phyloP scores from a whole-genome alignment of 2,113 vertebrate species.

The Xenopus borealis region DNA sequence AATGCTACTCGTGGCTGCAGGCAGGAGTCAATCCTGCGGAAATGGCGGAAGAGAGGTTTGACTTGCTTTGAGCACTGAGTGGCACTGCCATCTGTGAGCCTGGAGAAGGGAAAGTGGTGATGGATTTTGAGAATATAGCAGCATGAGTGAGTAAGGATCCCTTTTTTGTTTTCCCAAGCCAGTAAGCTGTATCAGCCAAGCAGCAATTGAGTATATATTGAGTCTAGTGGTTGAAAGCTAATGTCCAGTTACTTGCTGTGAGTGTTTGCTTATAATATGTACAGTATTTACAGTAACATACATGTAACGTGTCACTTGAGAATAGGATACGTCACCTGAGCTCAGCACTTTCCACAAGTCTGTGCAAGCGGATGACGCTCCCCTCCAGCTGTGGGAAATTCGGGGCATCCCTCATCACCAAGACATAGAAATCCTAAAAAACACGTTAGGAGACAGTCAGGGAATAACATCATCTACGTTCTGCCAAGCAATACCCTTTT shows the following conservation, averaged over 20 bases:
- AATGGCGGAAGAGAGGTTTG: constrained; percentile 91
- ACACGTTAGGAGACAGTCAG: neutral
- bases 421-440: constrained; percentile 80
- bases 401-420: constrained; percentile 82
- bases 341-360: constrained; percentile 72
- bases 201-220: too few relatives aligned
- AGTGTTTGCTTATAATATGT: too few relatives aligned
- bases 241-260: too few relatives aligned
- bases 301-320: too few relatives aligned
- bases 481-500: too few relatives aligned
- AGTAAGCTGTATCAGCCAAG: too few relatives aligned
- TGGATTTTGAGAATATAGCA: too few relatives aligned
- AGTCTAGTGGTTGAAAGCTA: too few relatives aligned
- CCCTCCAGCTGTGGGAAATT: constrained; percentile 84
- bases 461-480: neutral
- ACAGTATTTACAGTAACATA: too few relatives aligned
- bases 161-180: too few relatives aligned
- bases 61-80: constrained; percentile 81
- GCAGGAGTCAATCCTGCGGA: constrained; percentile 91
- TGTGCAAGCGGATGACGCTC: constrained; percentile 84
- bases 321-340: constrained; percentile 62
- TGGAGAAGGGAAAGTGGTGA: constrained; percentile 48
- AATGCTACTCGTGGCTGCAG: constrained; percentile 93
- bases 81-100: constrained; percentile 82
- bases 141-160: too few relatives aligned